Evolutionary conservation across 30 jellyfish, hydroid and myxozoan genomes (phyloP).

Genomic region (Clytia hemisphaerica): DNA sequence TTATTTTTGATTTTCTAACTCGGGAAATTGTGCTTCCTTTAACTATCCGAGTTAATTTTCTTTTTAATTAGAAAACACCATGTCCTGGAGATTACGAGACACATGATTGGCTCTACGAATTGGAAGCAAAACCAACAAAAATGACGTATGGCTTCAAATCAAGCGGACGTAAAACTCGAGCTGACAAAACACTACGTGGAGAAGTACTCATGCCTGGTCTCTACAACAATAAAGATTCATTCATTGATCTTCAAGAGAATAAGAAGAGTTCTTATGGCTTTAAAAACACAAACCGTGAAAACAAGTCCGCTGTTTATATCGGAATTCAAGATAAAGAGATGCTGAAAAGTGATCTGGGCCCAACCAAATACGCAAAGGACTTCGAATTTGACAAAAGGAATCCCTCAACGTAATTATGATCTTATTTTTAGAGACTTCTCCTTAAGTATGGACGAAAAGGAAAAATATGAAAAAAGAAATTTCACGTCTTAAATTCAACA

Average conservation of each 20-base stretch:
- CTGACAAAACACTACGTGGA: conserved; percentile 79
- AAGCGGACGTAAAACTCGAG: conserved; percentile 67
- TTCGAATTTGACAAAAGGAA: conserved; percentile 24
- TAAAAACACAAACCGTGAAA: conserved; percentile 29
- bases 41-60: no score
- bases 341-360: conserved; percentile 58
- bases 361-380: conserved; percentile 64
- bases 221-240: conserved; percentile 26
- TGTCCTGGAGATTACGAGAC: conserved; percentile 72
- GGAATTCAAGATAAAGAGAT: conserved; percentile 47
- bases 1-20: no score
- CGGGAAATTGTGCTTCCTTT: no score
- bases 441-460: background rate
- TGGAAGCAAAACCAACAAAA: conserved; percentile 43
- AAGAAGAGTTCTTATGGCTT: conserved; percentile 50
- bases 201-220: conserved; percentile 75
- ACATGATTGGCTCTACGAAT: conserved; percentile 43
- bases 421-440: background rate
- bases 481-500: no score
- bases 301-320: conserved; percentile 36
- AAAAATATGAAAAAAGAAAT: background rate
- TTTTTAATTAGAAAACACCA: conserved; percentile 63
- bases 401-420: conserved; percentile 31
- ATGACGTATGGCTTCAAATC: conserved; percentile 82
- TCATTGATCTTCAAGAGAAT: conserved; percentile 14